These are phyloP conservation scores for Macrosteles quadrilineatus DNA, from an alignment of 1,140 invertebrate species.

Conservation along the genomic window DNA sequence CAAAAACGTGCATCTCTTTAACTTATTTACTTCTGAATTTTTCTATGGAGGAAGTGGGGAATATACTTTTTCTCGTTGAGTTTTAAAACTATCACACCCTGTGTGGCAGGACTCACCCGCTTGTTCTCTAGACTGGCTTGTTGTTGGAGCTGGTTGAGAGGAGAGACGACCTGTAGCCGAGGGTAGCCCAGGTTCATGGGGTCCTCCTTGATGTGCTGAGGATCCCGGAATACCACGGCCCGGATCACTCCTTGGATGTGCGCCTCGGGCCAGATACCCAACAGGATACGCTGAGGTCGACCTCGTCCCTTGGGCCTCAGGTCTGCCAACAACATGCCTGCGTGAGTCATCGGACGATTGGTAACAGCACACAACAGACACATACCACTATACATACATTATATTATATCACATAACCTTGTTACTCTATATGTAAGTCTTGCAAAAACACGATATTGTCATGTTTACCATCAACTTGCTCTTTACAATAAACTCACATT, in stretches of 20 bases:
- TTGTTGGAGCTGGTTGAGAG: slow-evolving; percentile 11
- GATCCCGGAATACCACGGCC: slow-evolving; percentile 86
- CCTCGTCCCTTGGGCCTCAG: slow-evolving; percentile 86
- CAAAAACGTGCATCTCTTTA: no score
- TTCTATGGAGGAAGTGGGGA: no score
- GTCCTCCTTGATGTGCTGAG: slow-evolving; percentile 74
- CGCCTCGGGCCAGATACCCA: slow-evolving; percentile 90
- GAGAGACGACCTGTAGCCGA: slow-evolving; percentile 52
- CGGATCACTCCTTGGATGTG: slow-evolving; percentile 88
- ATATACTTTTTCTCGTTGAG: no score
- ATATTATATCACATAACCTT: no score
- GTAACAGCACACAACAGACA: no score
- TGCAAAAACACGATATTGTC: no score
- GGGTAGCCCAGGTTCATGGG: slow-evolving; percentile 59
- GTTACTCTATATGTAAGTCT: no score
- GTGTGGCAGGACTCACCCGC: slow-evolving; percentile 51
- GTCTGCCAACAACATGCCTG: slow-evolving; percentile 56
- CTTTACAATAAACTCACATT: no score
- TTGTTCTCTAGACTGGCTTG: slow-evolving; percentile 12
- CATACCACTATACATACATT: no score
- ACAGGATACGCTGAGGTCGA: slow-evolving; percentile 81
- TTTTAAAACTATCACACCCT: no score
- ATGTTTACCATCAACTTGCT: no score
- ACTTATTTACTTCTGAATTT: no score
- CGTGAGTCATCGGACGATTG: slow-evolving; percentile 43